Percentiles rank a stretch among this genome's conserved stretches.
phyloP scores from a whole-genome alignment of 2,797 vertebrate species.

The Myotis findleyi region DNA sequence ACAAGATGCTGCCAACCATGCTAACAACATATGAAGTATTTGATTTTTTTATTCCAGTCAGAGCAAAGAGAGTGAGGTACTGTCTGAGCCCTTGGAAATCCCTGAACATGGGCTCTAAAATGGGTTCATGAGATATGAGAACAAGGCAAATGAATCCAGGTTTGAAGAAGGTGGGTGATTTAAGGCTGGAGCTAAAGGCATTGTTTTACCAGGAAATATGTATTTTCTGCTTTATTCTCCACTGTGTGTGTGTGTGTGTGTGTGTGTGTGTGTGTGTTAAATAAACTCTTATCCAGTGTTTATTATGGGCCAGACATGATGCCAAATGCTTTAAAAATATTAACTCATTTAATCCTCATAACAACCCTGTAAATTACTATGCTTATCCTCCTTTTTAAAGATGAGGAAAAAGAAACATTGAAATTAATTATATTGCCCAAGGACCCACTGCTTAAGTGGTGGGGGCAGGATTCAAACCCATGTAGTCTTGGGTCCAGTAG shows the following conservation, averaged over 20 bases:
- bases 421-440: not conserved
- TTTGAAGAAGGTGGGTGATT: not conserved
- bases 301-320: not conserved
- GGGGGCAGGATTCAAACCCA: not conserved
- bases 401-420: not conserved
- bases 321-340: not conserved
- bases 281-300: not conserved
- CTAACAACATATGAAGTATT: not conserved
- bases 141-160: not conserved
- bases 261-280: not conserved
- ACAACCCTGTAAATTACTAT: not conserved
- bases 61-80: not conserved
- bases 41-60: not conserved
- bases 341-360: slow-evolving; percentile 35
- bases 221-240: not conserved
- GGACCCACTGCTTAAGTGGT: not conserved
- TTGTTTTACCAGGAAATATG: not conserved
- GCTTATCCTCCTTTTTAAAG: slow-evolving; percentile 12
- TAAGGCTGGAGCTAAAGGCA: not conserved
- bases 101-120: not conserved
- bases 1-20: not conserved
- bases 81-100: not conserved
- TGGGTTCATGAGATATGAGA: not conserved
- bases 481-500: not conserved
- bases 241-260: not conserved